Evolutionary conservation across 2,888 invertebrate genomes (phyloP), one percentile per base, ranked within the genome.

Genomic region (Choreutis nemorana): DNA sequence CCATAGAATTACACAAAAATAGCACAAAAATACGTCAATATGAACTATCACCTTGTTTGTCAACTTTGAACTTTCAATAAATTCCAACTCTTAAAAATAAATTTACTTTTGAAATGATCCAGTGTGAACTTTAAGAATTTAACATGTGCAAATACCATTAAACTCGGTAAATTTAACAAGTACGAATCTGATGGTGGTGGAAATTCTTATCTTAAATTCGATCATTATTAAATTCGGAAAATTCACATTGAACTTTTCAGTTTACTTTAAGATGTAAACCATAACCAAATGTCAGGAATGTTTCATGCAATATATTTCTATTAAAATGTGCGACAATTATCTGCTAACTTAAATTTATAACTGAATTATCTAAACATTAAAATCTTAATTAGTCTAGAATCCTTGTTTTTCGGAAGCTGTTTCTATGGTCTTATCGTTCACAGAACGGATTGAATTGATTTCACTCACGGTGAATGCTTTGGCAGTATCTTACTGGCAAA

Each of bases 291-390:
- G 68, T 72, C 68, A 67, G 78, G 78, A 78, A 78, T 78, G 78
- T 78, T 70, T 66, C 13, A 77, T 75, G 77, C 77, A 77, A 26
- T 68, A 71, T 68, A 77, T 72, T 75, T 77, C 75, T 77, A 78
- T 75, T 70, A 65, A 68, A 61, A 64, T 68, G 72, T 77, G 73
- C 67, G 66, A 70, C 60, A 55, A 67, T 68, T 75, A 63, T 59
- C 67, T 65, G 71, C 77, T 75, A 78, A 75, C 75, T 77, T 78
- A 77, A 75, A 73, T 67, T 75, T 67, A 78, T 57, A 73, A 71
- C 70, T 75, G 77, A 75, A 77, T 70, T 63, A 77, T 64, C 73
- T 75, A 71, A 70, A 64, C 55, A 51, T 41, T 43, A 66, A 71
- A 14, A 65, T 52, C 71, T 72, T 72, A 72, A 48, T 63, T 62